These are phyloP conservation scores for Burhinus oedicnemus DNA, from an alignment of 2,113 vertebrate species.

Conservation along the genomic window DNA sequence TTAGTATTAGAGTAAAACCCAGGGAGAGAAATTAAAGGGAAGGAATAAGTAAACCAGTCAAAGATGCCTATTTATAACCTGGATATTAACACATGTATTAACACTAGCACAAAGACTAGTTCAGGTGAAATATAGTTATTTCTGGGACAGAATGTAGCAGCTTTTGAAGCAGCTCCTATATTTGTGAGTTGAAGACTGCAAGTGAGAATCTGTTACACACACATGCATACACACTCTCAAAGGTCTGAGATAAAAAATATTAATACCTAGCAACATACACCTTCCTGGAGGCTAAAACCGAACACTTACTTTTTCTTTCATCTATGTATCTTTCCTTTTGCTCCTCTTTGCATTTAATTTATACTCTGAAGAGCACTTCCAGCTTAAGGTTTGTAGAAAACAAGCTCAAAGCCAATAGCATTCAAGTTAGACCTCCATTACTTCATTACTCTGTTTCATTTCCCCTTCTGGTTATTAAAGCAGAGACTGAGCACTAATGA, in stretches of 20 bases:
- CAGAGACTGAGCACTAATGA: slow-evolving; percentile 18
- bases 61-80: not conserved
- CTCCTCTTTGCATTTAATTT: not conserved
- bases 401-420: not conserved
- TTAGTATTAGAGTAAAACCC: not conserved
- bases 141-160: not conserved
- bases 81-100: not conserved
- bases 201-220: not conserved
- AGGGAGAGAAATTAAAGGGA: not conserved
- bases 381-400: not conserved
- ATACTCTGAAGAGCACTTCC: not conserved
- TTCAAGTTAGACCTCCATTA: not conserved
- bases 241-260: not conserved
- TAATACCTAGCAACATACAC: not conserved
- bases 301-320: not conserved
- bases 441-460: not conserved
- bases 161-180: not conserved
- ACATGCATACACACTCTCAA: not conserved
- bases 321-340: not conserved
- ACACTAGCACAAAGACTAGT: not conserved
- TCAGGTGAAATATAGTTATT: not conserved
- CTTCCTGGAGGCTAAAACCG: not conserved
- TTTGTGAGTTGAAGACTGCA: not conserved
- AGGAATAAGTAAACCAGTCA: not conserved
- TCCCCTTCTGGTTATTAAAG: slow-evolving; percentile 16